Base-by-base conservation (phyloP, 1,140 invertebrate species). In the Melitaea cinxia region DNA sequence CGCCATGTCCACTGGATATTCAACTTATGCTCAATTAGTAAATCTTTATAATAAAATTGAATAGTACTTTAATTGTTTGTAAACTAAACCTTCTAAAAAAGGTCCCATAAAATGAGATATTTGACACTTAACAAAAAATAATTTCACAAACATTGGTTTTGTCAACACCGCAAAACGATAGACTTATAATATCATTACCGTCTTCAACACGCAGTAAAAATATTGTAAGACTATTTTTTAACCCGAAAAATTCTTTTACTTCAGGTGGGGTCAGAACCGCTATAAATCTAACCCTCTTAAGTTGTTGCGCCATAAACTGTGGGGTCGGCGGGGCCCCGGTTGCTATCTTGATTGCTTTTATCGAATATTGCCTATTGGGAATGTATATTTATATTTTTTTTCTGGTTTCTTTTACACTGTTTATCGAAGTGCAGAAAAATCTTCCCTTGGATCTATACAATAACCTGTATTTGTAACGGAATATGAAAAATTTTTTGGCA, bases 321-420 rank as follows among this genome's bases (percentile, higher is more conserved):
- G 70, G 70, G 70, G 60, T 62, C 70, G 72, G 68, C 72, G 52
- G 72, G 72, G 68, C 75, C 70, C 72, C 68, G 42, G 47, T 68
- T 67, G 73, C 52, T 77, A 80, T 80, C 79, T 81, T 78, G 81
- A 83, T 83, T 83, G 75, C 72, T 80, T 81, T 83, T 83, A 81
- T 80, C 79, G 73, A 83, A 82, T 80, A 80, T 80, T 80, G 77
- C 72, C 65, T 70, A 74, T 72, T 73, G 68, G 68, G 33, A 65
- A 68, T 73, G 64, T 70, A 61, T 78, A 76, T 73, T 73, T 79
- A 72, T 79, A 72, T 79, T 73, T 79, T 79, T 73, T 79, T 52
- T 24, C 35, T 39, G 10, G 10, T 19, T 47, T 47, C 14, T 9
- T 21, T n/a, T 21, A 3, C 21, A 47, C 17, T 9, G 21, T 47